Evolutionary conservation across 2,888 invertebrate species (phyloP).

Genomic region (Stratiomys singularior): DNA sequence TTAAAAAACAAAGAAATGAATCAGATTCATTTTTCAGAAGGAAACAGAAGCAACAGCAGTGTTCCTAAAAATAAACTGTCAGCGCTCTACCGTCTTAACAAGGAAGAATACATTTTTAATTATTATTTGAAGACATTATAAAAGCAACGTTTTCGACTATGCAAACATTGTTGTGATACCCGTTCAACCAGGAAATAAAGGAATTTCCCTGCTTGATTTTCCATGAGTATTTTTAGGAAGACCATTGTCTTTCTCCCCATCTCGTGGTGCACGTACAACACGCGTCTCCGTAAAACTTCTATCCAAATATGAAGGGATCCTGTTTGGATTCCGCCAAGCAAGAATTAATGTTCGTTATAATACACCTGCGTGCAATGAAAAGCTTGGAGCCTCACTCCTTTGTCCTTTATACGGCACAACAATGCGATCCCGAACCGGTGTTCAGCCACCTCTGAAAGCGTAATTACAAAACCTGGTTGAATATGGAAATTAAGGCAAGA

Average conservation of each 20-base stretch:
- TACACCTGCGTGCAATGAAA: constrained; percentile 42
- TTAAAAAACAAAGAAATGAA: too few species aligned
- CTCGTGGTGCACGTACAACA: background rate
- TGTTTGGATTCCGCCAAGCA: background rate
- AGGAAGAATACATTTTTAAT: constrained; percentile 32
- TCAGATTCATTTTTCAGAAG: too few species aligned
- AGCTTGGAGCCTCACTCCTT: background rate
- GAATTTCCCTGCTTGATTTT: background rate
- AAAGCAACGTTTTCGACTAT: background rate
- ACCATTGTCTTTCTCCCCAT: background rate
- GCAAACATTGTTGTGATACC: background rate
- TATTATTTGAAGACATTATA: background rate
- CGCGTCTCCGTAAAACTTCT: constrained; percentile 11
- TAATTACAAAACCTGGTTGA: constrained; percentile 33
- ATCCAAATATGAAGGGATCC: background rate
- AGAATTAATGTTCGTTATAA: constrained; percentile 23
- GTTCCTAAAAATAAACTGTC: too few species aligned
- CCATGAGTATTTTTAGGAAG: background rate
- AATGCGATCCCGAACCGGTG: background rate
- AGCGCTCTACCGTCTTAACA: too few species aligned
- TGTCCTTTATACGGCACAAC: too few species aligned
- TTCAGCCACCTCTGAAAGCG: background rate
- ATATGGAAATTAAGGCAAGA: background rate
- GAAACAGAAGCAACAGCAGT: too few species aligned
- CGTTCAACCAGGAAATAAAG: background rate